phyloP scores from a whole-genome alignment of 2,113 vertebrate genomes.

The Lepus timidus region DNA sequence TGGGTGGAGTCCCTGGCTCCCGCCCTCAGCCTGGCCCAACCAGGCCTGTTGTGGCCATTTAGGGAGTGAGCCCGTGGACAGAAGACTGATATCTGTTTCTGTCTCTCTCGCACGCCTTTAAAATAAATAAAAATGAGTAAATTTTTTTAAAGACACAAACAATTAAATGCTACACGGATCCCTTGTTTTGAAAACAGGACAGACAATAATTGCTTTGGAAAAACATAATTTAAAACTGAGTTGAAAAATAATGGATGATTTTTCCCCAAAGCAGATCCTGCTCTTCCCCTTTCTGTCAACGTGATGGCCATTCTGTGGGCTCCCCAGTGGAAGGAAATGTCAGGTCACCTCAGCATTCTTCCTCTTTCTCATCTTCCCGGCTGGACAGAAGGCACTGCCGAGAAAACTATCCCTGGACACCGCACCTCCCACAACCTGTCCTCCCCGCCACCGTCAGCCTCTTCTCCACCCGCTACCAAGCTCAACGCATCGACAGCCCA shows the following conservation, averaged over 20 bases:
- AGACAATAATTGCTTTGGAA: neutral
- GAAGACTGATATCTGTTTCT: too few species aligned
- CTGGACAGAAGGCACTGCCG: neutral
- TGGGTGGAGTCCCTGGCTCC: too few species aligned
- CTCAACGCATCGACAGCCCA: neutral
- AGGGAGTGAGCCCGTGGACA: too few species aligned
- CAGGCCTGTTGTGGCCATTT: too few species aligned
- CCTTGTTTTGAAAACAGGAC: neutral
- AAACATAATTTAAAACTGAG: neutral
- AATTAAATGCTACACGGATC: neutral
- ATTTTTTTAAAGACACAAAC: neutral
- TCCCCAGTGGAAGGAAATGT: neutral
- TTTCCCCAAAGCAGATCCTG: neutral
- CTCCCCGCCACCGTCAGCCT: neutral
- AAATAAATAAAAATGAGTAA: too few species aligned
- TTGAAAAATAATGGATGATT: slow-evolving; percentile 1
- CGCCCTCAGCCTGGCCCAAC: too few species aligned
- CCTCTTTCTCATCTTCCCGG: neutral
- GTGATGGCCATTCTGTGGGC: neutral
- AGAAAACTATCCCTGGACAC: neutral
- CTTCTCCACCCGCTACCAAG: neutral
- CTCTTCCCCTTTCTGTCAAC: neutral
- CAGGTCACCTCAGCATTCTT: neutral
- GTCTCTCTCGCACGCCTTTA: too few species aligned
- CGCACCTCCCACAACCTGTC: neutral